Percentiles rank a stretch among this genome's conserved stretches.
Conservation (phyloP, 2,113 vertebrate genomes). For the Cephalopholis sonnerati region DNA sequence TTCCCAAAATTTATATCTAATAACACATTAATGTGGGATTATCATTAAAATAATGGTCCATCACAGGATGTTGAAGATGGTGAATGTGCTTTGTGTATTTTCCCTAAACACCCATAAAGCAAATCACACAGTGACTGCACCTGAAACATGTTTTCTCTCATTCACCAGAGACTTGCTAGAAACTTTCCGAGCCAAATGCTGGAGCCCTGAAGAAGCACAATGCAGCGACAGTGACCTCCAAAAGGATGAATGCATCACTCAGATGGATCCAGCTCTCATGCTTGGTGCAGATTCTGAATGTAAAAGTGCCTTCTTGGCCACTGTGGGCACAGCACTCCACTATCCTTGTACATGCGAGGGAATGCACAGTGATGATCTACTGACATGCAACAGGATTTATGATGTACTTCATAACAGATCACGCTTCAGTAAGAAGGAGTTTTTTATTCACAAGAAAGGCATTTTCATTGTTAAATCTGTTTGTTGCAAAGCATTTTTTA, state of each 20-base stretch:
- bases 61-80: background rate
- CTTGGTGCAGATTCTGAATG: constrained; percentile 86
- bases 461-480: background rate
- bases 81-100: background rate
- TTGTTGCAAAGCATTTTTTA: background rate
- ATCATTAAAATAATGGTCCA: background rate
- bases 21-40: background rate
- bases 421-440: constrained; percentile 85
- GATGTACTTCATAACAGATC: constrained; percentile 88
- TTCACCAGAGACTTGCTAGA: constrained; percentile 82
- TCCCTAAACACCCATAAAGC: background rate
- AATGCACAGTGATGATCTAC: constrained; percentile 63
- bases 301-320: constrained; percentile 87
- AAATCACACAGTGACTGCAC: background rate
- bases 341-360: constrained; percentile 86
- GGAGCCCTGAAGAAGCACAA: constrained; percentile 75
- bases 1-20: no score
- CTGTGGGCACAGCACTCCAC: constrained; percentile 86
- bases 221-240: constrained; percentile 72
- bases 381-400: constrained; percentile 84
- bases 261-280: constrained; percentile 78
- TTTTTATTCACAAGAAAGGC: background rate
- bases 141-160: constrained; percentile 4
- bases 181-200: constrained; percentile 87
- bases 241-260: constrained; percentile 80